phyloP scores from a whole-genome alignment of 2,113 vertebrate species.

The Hippoglossus stenolepis region DNA sequence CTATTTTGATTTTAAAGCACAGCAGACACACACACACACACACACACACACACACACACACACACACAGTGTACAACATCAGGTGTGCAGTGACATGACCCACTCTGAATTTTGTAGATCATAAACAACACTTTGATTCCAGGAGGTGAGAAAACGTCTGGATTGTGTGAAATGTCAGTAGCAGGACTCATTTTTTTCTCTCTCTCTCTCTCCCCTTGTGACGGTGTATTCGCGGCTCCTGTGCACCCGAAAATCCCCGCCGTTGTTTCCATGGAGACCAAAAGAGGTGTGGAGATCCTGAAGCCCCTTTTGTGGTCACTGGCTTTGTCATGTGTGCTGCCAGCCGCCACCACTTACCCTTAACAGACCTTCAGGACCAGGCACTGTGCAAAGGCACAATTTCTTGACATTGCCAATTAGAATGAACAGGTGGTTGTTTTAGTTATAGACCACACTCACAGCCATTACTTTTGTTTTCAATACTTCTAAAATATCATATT shows the following conservation, averaged over 20 bases:
- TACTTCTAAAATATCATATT: background rate
- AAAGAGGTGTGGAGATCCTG: slow-evolving; percentile 65
- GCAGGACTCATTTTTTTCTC: slow-evolving; percentile 42
- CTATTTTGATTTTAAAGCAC: slow-evolving; percentile 17
- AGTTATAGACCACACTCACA: background rate
- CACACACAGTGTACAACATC: background rate
- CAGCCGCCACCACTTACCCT: slow-evolving; percentile 51
- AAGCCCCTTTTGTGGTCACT: slow-evolving; percentile 44
- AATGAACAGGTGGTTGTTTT: slow-evolving; percentile 30
- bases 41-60: background rate
- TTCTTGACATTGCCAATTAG: slow-evolving; percentile 24
- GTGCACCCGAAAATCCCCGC: slow-evolving; percentile 41
- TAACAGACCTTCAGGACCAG: slow-evolving; percentile 42
- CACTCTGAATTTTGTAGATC: slow-evolving; percentile 18
- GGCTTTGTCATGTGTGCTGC: slow-evolving; percentile 54
- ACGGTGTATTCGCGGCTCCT: slow-evolving; percentile 48
- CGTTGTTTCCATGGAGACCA: slow-evolving; percentile 75
- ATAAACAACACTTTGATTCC: slow-evolving; percentile 50
- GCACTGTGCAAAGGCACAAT: slow-evolving; percentile 27
- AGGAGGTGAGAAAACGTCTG: slow-evolving; percentile 46
- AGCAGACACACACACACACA: background rate
- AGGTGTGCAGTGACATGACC: slow-evolving; percentile 44
- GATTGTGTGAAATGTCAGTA: slow-evolving; percentile 50
- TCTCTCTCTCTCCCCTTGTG: slow-evolving; percentile 45
- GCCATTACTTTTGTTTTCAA: background rate